Evolutionary conservation across 2,113 vertebrate genomes (phyloP).

Genomic region (Eolophus roseicapilla): DNA sequence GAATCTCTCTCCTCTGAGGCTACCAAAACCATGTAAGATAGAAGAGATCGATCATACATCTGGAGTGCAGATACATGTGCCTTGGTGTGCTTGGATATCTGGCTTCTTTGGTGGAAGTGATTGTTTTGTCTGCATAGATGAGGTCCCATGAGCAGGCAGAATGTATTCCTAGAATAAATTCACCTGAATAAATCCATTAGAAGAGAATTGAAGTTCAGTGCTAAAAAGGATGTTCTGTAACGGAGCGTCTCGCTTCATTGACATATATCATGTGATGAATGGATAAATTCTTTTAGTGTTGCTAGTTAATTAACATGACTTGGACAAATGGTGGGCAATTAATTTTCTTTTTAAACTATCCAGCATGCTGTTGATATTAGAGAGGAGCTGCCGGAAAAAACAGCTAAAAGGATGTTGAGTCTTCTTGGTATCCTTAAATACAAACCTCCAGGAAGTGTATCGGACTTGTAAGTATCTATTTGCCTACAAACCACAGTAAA

Average conservation of each 20-base stretch:
- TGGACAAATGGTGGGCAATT: neutral
- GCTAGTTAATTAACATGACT: neutral
- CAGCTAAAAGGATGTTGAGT: slow-evolving; percentile 88
- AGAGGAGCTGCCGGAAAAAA: slow-evolving; percentile 94
- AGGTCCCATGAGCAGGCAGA: neutral
- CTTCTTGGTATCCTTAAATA: slow-evolving; percentile 94
- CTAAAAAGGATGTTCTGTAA: neutral
- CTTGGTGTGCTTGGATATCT: neutral
- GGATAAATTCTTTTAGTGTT: neutral
- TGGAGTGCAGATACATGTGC: rapidly evolving
- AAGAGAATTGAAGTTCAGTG: neutral
- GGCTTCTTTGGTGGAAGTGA: neutral
- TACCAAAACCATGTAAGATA: neutral
- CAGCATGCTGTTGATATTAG: slow-evolving; percentile 94
- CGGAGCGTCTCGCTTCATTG: neutral
- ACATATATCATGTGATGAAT: neutral
- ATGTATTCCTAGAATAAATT: neutral
- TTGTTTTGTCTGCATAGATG: neutral
- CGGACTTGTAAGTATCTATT: slow-evolving; percentile 84
- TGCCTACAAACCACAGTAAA: neutral
- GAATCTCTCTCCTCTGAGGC: neutral
- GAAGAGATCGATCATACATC: neutral
- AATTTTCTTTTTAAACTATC: neutral
- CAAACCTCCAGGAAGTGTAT: slow-evolving; percentile 82
- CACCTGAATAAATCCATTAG: neutral